Base-by-base conservation (phyloP, 2,888 invertebrate species). In the Onthophagus sagittarius region DNA sequence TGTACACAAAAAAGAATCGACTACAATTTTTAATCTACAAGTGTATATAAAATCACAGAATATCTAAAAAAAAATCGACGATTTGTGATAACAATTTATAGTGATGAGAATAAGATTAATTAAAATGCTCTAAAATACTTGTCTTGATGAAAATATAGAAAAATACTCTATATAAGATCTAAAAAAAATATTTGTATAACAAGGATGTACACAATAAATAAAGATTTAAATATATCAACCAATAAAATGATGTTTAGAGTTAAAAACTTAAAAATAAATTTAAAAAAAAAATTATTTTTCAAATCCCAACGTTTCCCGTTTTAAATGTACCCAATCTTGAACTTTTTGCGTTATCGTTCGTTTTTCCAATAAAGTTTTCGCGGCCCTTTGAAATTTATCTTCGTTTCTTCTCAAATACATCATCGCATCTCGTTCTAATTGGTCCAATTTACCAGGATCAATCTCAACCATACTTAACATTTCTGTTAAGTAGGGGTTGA, bases 401-500 rank as follows among this genome's bases (percentile, higher is more conserved):
- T 92, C 92, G 82, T 97, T 97, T 79, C 93, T 88, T 53, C 95
- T 85, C 63, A 93, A 89, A 83, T 97, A 97, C 85, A 94, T 92
- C 64, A 88, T 85, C 0, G 94, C 92, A 84, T 96, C 96, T 32
- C 89, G 88, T 75, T 92, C 87, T 81, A 97, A 86, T 82, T 89
- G 90, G 74, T 89, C 87, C 71, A 96, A 86, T 82, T 93, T 93
- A 23, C 89, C 90, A 0, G 92, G 89, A 77, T 92, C 86, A 62
- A 92, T 92, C 85, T 96, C 96, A 80, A 94, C 93, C 89, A 97
- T 91, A 11, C 90, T 88, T 73, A 94, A 88, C 83, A 93, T 90
- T 82, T 93, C 92, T 73, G 93, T 92, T 73, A 97, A 86, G 79
- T 95, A 95, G 0, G 97, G 97, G 86, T 97, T 97, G 84, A 97